A percentile compares a stretch with the other conserved stretches of the same genome.
Conservation (phyloP, 2,113 vertebrate genomes). For the Egretta garzetta region DNA sequence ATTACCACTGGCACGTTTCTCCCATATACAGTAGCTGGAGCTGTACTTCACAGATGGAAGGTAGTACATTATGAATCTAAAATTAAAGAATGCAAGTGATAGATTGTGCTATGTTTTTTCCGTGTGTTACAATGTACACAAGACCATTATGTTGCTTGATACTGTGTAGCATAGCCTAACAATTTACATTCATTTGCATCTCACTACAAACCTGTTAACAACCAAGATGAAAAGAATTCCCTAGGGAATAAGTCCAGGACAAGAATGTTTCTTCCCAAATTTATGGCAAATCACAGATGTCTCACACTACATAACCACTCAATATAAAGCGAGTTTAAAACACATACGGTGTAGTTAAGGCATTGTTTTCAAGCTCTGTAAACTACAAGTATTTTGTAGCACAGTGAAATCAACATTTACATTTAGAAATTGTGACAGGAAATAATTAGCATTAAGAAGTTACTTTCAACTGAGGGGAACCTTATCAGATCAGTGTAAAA, state of each 20-base stretch:
- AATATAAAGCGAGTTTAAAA: not conserved
- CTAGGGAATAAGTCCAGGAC: not conserved
- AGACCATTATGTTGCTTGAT: not conserved
- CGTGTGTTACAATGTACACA: not conserved
- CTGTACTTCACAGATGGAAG: not conserved
- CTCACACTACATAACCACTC: not conserved
- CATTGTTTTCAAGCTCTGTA: not conserved
- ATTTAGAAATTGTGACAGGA: not conserved
- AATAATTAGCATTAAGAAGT: not conserved
- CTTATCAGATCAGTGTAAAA: not conserved
- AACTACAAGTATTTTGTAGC: not conserved
- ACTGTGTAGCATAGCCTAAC: not conserved
- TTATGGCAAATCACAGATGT: not conserved
- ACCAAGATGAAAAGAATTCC: not conserved
- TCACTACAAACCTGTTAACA: not conserved
- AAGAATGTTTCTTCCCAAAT: not conserved
- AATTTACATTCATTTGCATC: slow-evolving; percentile 11
- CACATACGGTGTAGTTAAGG: not conserved
- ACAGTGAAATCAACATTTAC: not conserved
- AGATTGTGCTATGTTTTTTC: not conserved
- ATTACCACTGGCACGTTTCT: not conserved
- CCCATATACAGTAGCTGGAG: not conserved
- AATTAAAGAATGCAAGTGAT: not conserved
- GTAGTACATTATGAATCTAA: not conserved
- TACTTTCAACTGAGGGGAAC: not conserved